Conservation (phyloP, 2,113 vertebrate species). For the Tupaia tana region DNA sequence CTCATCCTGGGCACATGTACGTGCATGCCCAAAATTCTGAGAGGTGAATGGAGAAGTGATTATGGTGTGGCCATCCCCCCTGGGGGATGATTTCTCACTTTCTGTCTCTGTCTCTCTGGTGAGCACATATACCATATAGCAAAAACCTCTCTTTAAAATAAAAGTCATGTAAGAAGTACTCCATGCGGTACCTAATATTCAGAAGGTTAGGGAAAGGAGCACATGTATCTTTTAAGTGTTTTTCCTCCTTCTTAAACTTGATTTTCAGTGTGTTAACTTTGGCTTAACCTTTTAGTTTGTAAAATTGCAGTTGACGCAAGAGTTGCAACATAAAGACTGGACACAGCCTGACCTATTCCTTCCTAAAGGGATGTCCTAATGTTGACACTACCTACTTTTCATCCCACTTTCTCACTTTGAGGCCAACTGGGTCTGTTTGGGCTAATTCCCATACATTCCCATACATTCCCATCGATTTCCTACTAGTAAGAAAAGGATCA, state of each 20-base stretch:
- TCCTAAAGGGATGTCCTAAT: not conserved
- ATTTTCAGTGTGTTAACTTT: not conserved
- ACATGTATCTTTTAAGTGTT: not conserved
- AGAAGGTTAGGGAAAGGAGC: not conserved
- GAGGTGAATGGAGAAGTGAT: no score
- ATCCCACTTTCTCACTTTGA: conserved; percentile 16
- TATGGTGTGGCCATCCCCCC: no score
- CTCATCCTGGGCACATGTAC: no score
- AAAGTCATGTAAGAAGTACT: not conserved
- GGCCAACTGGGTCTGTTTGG: not conserved
- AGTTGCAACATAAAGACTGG: not conserved
- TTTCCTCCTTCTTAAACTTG: conserved; percentile 41
- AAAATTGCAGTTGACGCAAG: conserved; percentile 23
- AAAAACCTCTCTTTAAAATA: no score
- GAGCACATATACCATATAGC: no score
- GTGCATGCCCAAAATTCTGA: no score
- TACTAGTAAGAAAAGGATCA: conserved; percentile 25
- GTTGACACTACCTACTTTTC: not conserved
- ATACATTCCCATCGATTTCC: not conserved
- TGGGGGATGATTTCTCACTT: no score
- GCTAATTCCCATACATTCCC: not conserved
- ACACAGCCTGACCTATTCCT: not conserved
- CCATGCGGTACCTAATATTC: not conserved
- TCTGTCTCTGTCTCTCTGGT: no score
- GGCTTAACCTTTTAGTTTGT: conserved; percentile 35